These are phyloP conservation scores for Ormyrus thymus DNA, from an alignment of 2,888 invertebrate genomes.

Conservation along the genomic window DNA sequence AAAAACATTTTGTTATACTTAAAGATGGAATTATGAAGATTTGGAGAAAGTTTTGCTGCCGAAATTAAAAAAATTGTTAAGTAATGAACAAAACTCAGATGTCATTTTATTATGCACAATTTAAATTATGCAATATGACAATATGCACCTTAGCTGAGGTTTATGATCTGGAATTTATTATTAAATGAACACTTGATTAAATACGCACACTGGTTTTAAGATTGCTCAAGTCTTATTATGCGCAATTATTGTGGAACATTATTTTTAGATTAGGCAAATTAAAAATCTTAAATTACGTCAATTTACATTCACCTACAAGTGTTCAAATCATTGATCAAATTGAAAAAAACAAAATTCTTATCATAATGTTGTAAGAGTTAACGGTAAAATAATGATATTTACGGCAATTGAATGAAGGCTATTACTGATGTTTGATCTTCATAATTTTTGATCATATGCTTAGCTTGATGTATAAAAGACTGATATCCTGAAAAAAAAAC, in stretches of 20 bases:
- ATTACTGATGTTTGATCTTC: background rate
- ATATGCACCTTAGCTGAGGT: background rate
- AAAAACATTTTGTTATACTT: too few relatives aligned
- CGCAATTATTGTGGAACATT: constrained; percentile 10
- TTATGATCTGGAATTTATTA: constrained; percentile 26
- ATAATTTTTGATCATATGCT: background rate
- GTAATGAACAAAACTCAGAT: background rate
- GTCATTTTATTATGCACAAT: too few relatives aligned
- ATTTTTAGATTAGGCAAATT: constrained; percentile 25
- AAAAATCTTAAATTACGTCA: constrained; percentile 31
- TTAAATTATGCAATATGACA: background rate
- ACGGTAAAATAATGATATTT: constrained; percentile 14
- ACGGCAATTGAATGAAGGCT: constrained; percentile 16
- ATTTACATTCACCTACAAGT: constrained; percentile 32
- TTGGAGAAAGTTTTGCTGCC: too few relatives aligned
- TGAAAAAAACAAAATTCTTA: constrained; percentile 19
- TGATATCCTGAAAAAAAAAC: background rate
- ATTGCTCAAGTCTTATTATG: background rate
- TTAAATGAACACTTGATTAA: background rate
- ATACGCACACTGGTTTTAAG: background rate
- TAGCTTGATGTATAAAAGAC: constrained; percentile 31
- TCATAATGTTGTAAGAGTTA: constrained; percentile 5
- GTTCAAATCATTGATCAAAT: constrained; percentile 30
- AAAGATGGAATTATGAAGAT: too few relatives aligned
- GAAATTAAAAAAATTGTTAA: too few relatives aligned